Percentiles rank a stretch among this genome's conserved stretches.
phyloP scores from a whole-genome alignment of 2,113 vertebrate genomes.

The Ramphastos sulfuratus region DNA sequence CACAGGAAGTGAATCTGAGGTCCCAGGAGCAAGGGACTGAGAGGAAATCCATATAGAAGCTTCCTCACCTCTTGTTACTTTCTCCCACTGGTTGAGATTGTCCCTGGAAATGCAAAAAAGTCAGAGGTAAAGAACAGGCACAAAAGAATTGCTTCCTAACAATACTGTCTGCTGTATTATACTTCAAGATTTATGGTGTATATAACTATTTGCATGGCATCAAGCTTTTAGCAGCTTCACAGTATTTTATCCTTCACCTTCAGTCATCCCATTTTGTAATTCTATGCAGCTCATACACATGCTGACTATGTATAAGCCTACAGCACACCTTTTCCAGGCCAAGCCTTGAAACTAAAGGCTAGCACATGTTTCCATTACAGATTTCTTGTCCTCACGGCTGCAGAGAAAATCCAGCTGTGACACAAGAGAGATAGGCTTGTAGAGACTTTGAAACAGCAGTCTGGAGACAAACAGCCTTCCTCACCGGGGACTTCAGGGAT shows the following conservation, averaged over 20 bases:
- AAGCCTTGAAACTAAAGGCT: not conserved
- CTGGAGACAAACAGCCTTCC: not conserved
- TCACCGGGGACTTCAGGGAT: not conserved
- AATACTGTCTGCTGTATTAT: not conserved
- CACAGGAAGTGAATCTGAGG: slow-evolving; percentile 79
- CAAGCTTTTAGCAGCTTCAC: not conserved
- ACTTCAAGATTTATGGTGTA: not conserved
- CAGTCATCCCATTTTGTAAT: not conserved
- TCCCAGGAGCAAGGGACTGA: slow-evolving; percentile 53
- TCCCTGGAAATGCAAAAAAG: slow-evolving; percentile 76
- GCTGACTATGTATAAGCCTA: not conserved
- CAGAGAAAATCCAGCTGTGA: not conserved
- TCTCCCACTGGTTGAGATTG: slow-evolving; percentile 95
- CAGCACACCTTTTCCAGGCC: not conserved
- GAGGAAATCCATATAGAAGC: slow-evolving; percentile 74
- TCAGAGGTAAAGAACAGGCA: not conserved
- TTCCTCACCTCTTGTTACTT: slow-evolving; percentile 89
- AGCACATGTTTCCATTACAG: not conserved
- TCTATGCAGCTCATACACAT: not conserved
- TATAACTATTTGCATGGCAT: not conserved
- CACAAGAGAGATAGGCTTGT: not conserved
- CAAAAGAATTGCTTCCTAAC: not conserved
- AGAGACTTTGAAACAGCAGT: not conserved
- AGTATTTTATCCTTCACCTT: not conserved
- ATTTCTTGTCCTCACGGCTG: not conserved